Evolutionary conservation across 2,113 vertebrate species (phyloP), one percentile per base, ranked within the genome.

Genomic region (Rhinoderma darwinii): DNA sequence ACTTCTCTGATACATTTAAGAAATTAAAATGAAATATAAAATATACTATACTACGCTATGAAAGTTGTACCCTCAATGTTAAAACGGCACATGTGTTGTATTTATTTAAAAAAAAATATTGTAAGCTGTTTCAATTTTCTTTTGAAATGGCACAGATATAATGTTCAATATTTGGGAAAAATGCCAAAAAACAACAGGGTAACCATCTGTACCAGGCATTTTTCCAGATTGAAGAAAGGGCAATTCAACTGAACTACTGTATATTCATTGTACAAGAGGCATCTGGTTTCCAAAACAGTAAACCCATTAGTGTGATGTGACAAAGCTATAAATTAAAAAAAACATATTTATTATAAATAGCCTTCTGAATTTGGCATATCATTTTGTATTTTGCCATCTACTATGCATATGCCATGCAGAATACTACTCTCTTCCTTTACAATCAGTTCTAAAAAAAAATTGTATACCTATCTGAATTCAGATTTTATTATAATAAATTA

Each of bases 241-340:
- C 83, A 84, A 75, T 75, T 51, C 35, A 75, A 35, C 32, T 84
- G 83, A 84, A 75, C 50, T 84, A 72, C 68, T 72, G 68, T 72
- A 59, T 84, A 59, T 73, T 84, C 83, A 74, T 84, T 74, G 50
- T 74, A 50, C 37, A 75, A 84, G 35, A 56, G 83, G 47, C 83
- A 84, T 74, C 83, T 84, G 83, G 68, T 84, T 83, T 83, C 27
- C 50, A 75, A n/a, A 84, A 84, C 35, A 75, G 50, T 84, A 84
- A 75, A 75, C 39, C 70, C 50, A 56, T 74, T 75, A 84, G 70
- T 56, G 47, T 41, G 44, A 41, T 84, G 37, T 75, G 72, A 76
- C 68, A 84, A 84, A 56, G 50, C n/a, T 20, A 61, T 51, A 68
- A 66, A 41, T 47, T 43, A 44, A 82, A 78, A 47, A 47, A 78